Percentiles rank a stretch among this genome's conserved stretches.
Evolutionary conservation across 2,888 invertebrate species (phyloP).

Genomic region (Tryphoninae sp.): DNA sequence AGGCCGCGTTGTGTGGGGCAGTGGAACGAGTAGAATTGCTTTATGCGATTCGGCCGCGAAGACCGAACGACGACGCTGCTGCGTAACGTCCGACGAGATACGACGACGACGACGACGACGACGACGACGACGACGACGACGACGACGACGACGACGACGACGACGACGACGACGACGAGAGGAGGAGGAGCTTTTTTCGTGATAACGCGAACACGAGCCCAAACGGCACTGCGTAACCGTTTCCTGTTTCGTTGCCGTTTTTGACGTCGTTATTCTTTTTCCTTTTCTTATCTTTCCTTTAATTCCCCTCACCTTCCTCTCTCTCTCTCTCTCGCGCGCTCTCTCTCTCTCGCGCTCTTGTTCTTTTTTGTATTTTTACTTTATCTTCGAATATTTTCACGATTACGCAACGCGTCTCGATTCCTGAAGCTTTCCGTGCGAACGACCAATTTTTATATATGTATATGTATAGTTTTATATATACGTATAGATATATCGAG

Average conservation of each 20-base stretch:
- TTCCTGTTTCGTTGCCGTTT: conserved; percentile 31
- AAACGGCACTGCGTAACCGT: conserved; percentile 36
- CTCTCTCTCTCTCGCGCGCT: background rate
- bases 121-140: too few relatives aligned
- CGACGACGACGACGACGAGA: conserved; percentile 61
- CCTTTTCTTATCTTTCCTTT: conserved; percentile 14
- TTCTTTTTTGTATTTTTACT: background rate
- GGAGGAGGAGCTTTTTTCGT: conserved; percentile 58
- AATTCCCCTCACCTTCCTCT: conserved; percentile 29
- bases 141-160: conserved; percentile 54
- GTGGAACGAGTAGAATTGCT: conserved; percentile 76
- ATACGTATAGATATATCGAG: background rate
- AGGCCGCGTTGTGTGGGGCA: conserved; percentile 81
- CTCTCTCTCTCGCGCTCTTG: background rate
- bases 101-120: conserved; percentile 61
- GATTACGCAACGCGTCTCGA: background rate
- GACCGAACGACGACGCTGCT: conserved; percentile 70
- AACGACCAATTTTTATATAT: background rate
- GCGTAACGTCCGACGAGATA: conserved; percentile 64
- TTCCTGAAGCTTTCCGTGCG: background rate
- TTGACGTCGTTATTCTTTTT: conserved; percentile 31
- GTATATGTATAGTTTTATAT: background rate
- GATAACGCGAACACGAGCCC: conserved; percentile 13
- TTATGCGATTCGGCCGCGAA: conserved; percentile 73
- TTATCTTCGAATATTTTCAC: background rate